Base-by-base conservation (phyloP, 1,140 invertebrate species). In the Stenopsyche tienmushanensis region DNA sequence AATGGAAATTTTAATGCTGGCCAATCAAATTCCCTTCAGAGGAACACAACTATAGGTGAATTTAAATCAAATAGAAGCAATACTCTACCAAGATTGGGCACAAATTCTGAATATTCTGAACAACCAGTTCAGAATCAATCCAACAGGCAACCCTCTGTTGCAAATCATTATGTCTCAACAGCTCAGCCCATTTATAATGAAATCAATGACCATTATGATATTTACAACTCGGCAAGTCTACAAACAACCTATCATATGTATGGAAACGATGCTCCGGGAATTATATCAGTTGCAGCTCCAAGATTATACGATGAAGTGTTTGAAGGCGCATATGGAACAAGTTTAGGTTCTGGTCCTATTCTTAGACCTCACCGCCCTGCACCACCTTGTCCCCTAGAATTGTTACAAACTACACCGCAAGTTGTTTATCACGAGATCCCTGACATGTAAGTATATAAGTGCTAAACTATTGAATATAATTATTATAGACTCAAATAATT, bases 31-130 rank as follows among this genome's bases (percentile, higher is more conserved):
- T 66, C 68, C 3, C 47, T 70, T 52, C 60, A 64, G 58, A 70
- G 66, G 53, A 63, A 64, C 24, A 58, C 63, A 17, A 41, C 42
- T 41, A 34, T 70, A 20, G 60, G 68, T 34, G 68, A 70, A 62
- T 70, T 70, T 24, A 70, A 70, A 52, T 70, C 69, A 1, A 70
- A 70, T 29, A 59, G 69, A 50, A 63, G 59, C 34, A 58, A 54
- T 44, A 70, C 64, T 24, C 44, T 70, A 7, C 62, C 69, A 1
- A 60, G 69, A 55, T 42, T 39, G 39, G 26, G 42, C 5, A 54
- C 42, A 1, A 63, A 64, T 23, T 67, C 66, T 42, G n/a, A n/a
- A 3, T 62, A 67, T 47, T 67, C 60, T 39, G 65, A 67, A 13
- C 10, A 15, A 24, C 3, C 26, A 21, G 15, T 29, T n/a, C 34